Base-by-base conservation (phyloP, 1,140 invertebrate species). In the Drosophila trapezifrons region DNA sequence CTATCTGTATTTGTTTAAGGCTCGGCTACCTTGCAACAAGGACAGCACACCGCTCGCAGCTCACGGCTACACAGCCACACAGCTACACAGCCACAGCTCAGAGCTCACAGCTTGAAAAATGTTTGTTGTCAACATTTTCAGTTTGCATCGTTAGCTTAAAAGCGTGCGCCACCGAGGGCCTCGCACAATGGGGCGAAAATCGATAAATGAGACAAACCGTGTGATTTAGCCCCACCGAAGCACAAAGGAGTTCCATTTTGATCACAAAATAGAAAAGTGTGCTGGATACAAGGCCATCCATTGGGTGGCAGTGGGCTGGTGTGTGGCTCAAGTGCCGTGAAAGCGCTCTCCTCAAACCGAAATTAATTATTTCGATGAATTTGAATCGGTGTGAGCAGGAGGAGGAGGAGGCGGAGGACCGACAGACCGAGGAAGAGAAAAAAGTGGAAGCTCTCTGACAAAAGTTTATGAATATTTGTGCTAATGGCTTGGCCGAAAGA, bases 91-190 rank as follows among this genome's bases (percentile, higher is more conserved):
- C 49, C 29, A 52, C 45, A 72, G 63, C 76, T 69, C 84, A 89
- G 85, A 89, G 84, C 84, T 90, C 84, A 89, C 84, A 89, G 84
- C 84, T 90, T 89, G 84, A 89, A 89, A 89, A 89, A 89, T 89
- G 84, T 89, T 90, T 90, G 84, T 89, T 89, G 84, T 89, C 85
- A 89, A 89, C 84, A 89, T 90, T 87, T 87, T 85, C 80, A 90
- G 84, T 90, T 89, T 89, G 84, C 84, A 89, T 89, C 84, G 84
- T 89, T 89, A 90, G 84, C 84, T 89, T 87, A 83, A 89, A 87
- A 89, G 83, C 80, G 76, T 79, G 64, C 65, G 64, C 52, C 75
- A 77, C 55, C 42, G 54, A 60, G 49, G 56, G 29, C 40, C 46
- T 52, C 54, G 54, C 60, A 86, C 79, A 87, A 83, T 87, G 84